Percentiles rank a stretch among this genome's conserved stretches.
Conservation (phyloP, 2,113 vertebrate genomes). For the Eupsittula cactorum region DNA sequence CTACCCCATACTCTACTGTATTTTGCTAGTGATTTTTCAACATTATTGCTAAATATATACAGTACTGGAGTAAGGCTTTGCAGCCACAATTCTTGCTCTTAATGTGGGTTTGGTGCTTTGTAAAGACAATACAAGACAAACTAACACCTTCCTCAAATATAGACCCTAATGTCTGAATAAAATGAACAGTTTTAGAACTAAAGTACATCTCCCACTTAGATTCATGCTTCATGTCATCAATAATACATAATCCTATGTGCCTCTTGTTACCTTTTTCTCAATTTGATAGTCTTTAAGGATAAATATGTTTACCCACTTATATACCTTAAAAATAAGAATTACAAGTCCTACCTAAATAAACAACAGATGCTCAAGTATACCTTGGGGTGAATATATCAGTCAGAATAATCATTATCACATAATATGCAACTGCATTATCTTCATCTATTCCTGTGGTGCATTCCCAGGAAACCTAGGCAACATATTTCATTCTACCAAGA, state of each 20-base stretch:
- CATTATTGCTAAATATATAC: neutral
- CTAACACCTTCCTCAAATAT: neutral
- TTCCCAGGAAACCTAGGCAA: neutral
- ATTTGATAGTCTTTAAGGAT: neutral
- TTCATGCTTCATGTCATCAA: neutral
- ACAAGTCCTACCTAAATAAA: neutral
- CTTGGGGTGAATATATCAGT: slow-evolving; percentile 10
- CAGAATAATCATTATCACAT: slow-evolving; percentile 37
- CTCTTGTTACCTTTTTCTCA: neutral
- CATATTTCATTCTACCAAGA: neutral
- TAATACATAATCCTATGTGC: neutral
- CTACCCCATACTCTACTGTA: neutral
- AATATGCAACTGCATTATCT: neutral
- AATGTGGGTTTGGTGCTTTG: neutral
- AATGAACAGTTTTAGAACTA: neutral
- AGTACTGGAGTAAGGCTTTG: neutral
- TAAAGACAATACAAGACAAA: neutral
- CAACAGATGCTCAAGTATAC: slow-evolving; percentile 53
- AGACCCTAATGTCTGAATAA: neutral
- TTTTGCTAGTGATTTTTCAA: neutral
- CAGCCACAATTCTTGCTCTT: neutral
- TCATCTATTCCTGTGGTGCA: neutral
- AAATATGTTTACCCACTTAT: neutral
- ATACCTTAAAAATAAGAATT: slow-evolving; percentile 17
- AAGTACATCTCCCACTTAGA: neutral